These are phyloP conservation scores for Chironomus striatipennis DNA, from an alignment of 1,140 invertebrate genomes.

Conservation along the genomic window DNA sequence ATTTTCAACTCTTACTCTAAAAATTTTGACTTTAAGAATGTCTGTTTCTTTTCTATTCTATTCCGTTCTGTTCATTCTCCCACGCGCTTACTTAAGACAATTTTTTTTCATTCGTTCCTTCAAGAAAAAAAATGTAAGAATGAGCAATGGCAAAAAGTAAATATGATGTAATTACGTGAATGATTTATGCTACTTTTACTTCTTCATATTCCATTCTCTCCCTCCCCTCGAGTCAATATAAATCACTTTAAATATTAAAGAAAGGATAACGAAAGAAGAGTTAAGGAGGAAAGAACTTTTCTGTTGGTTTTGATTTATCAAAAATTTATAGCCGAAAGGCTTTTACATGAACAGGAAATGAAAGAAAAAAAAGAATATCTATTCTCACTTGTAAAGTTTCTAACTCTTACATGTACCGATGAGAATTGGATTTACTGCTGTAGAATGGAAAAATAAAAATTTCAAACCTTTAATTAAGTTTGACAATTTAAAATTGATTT, in stretches of 20 bases:
- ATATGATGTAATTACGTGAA: conserved; percentile 20
- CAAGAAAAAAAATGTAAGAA: not conserved
- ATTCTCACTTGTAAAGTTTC: too few relatives aligned
- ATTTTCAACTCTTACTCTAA: not conserved
- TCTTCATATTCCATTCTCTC: not conserved
- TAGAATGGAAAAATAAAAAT: too few relatives aligned
- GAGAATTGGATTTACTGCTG: too few relatives aligned
- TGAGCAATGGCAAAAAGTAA: not conserved
- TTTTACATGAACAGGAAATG: not conserved
- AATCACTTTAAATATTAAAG: conserved; percentile 10
- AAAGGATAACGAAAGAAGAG: not conserved
- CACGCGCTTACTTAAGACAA: not conserved
- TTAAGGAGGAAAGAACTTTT: not conserved
- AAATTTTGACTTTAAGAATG: too few relatives aligned
- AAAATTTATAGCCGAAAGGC: not conserved
- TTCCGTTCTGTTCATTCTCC: not conserved
- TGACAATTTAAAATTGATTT: too few relatives aligned
- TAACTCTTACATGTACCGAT: too few relatives aligned
- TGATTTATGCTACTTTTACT: conserved; percentile 12
- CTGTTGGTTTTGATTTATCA: conserved; percentile 22
- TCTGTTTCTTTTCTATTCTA: not conserved
- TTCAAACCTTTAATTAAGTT: too few relatives aligned
- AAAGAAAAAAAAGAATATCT: too few relatives aligned
- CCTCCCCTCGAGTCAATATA: not conserved
- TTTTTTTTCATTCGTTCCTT: not conserved